Evolutionary conservation across 2,113 vertebrate species (phyloP), one percentile per base, ranked within the genome.

Genomic region (Lepisosteus oculatus): DNA sequence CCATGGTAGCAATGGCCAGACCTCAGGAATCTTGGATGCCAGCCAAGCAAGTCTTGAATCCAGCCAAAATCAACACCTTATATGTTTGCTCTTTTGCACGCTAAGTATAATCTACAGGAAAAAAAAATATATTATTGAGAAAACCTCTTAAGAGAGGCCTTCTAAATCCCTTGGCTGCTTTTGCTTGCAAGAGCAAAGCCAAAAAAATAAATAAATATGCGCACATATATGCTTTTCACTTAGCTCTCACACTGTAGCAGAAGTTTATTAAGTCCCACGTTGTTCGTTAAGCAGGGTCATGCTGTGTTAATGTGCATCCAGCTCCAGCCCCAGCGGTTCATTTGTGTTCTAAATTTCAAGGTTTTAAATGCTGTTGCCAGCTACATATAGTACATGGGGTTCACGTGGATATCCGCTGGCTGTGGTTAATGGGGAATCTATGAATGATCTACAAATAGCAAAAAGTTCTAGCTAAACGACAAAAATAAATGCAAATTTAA

Each of bases 1-100:
- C 69, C 65, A 73, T 57, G 44, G 68, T 12, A 56, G 55, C 71
- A 61, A 69, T 73, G 67, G 75, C 67, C 68, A 70, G 61, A 64
- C 55, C 47, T 59, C 68, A 67, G 69, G 72, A 71, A 59, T 67
- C 43, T 62, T 74, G 72, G 72, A 61, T 3, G 11, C 8, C 6
- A 29, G 72, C 76, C 72, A 74, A 14, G 12, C 42, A 68, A 67
- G 64, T 5, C 44, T 45, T 29, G 59, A 29, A 54, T 44, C 54
- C 9, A 29, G 68, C 69, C 68, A 74, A 70, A 77, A 43, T 66
- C 63, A 65, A 70, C 55, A 59, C 63, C 63, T 47, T 59, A 65
- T 54, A 68, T 65, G 73, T 65, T 62, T 65, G 55, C 61, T 61
- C 43, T 45, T 70, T 44, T 65, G 51, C 62, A 65, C 55, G 17